Conservation (phyloP, 2,113 vertebrate genomes). For the Mastomys natalensis region DNA sequence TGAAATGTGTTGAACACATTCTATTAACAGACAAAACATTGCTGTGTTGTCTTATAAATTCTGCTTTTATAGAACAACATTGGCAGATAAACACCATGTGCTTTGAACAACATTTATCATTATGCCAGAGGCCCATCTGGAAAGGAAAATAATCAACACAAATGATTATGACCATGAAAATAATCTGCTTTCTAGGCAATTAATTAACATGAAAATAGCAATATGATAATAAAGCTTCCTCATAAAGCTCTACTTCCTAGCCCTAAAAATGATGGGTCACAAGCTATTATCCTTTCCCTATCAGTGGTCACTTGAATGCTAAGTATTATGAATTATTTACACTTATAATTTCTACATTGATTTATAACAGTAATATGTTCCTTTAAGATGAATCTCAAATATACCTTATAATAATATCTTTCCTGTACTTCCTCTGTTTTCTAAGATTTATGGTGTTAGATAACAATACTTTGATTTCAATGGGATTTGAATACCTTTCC, state of each 20-base stretch:
- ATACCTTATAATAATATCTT: background rate
- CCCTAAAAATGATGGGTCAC: background rate
- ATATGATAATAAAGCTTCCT: conserved; percentile 27
- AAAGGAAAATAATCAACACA: conserved; percentile 73
- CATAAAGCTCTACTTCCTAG: background rate
- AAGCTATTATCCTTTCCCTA: background rate
- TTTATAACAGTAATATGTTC: background rate
- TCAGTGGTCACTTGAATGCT: background rate
- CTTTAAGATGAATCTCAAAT: background rate
- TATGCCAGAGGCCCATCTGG: conserved; percentile 82
- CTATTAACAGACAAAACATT: conserved; percentile 35
- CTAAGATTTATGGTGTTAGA: background rate
- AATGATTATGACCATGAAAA: conserved; percentile 78
- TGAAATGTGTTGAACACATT: conserved; percentile 17
- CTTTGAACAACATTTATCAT: conserved; percentile 82
- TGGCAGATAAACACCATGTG: conserved; percentile 79
- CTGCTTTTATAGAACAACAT: conserved; percentile 75
- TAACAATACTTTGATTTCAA: background rate
- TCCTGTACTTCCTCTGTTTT: background rate
- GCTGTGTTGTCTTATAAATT: conserved; percentile 73
- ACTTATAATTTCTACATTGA: background rate
- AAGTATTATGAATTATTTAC: background rate
- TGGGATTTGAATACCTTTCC: no score
- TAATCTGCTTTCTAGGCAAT: conserved; percentile 61
- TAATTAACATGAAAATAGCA: conserved; percentile 57